Base-by-base conservation (phyloP, 1,140 invertebrate genomes). In the Subanguina moxae region DNA sequence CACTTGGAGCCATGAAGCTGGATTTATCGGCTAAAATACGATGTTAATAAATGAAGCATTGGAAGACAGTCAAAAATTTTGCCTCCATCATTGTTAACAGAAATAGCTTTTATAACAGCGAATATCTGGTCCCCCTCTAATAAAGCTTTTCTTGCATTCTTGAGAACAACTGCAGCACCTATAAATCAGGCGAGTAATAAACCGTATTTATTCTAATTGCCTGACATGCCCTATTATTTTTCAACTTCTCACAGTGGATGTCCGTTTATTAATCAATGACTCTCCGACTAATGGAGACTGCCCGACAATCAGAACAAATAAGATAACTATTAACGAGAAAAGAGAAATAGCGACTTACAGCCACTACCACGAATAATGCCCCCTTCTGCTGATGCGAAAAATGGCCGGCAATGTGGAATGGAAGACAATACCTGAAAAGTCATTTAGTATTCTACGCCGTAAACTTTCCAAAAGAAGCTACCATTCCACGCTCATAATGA, bases 1-100 rank as follows among this genome's bases (percentile, higher is more conserved):
- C 28, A 38, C 65, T 52, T 8, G 71, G 71, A 15, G 71, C 73
- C 58, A 75, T 62, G 43, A 73, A 73, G 63, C 76, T 73, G 1
- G 72, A 48, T 56, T 72, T 72, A 19, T 57, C 27, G 42, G 19
- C 48, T 52, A 15, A 3, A 52, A 25, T 25, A 52, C 8, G 17
- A 52, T 52, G n/a, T 52, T 52, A 52, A 52, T 5, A 52, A 25
- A 25, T 52, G 48, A 19, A 21, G 8, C 3, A 52, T 5, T 52
- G n/a, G 3, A 7, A 52, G n/a, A 52, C 48, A 52, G 17, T 21
- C n/a, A 52, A 13, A 45, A 45, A 11, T n/a, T 45, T n/a, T 11
- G 11, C 48, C 32, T 30, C 72, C 71, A 27, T 73, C 71, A 45
- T 73, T 73, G 45, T 70, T 76, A 27, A 76, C 30, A 21, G n/a